A percentile compares a stretch with the other conserved stretches of the same genome.
Evolutionary conservation across 2,888 invertebrate species (phyloP).

Genomic region (Muschampia plurimacula): DNA sequence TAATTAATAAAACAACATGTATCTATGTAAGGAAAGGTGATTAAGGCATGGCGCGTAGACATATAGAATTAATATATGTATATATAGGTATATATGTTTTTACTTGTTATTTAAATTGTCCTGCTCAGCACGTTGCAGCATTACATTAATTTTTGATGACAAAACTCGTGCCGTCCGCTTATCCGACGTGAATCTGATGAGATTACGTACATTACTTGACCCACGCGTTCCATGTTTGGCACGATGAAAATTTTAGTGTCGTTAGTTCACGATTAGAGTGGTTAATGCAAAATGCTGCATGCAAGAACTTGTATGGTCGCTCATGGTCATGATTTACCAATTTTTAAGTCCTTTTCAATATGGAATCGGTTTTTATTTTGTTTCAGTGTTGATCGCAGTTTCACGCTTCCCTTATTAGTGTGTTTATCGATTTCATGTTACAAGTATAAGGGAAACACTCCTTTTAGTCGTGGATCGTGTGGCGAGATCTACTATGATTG

Average conservation of each 20-base stretch:
- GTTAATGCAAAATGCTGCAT: constrained; percentile 8
- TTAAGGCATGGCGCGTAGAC: too few species aligned
- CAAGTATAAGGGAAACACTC: constrained; percentile 23
- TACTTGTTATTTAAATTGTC: background rate
- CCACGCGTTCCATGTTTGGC: constrained; percentile 18
- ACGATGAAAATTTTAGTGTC: constrained; percentile 26
- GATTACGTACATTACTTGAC: constrained; percentile 27
- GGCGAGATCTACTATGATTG: constrained; percentile 30
- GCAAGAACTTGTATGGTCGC: constrained; percentile 13
- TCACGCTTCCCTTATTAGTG: constrained; percentile 33
- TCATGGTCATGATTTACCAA: constrained; percentile 30
- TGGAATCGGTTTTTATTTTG: constrained; percentile 13
- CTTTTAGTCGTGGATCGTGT: constrained; percentile 22
- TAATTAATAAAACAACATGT: too few species aligned
- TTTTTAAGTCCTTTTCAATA: background rate
- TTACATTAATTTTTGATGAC: constrained; percentile 21
- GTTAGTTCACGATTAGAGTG: constrained; percentile 24
- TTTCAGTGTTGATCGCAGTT: constrained; percentile 13
- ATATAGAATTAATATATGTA: too few species aligned
- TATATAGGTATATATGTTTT: too few species aligned
- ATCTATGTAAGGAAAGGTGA: too few species aligned
- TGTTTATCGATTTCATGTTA: constrained; percentile 28
- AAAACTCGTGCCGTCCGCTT: constrained; percentile 18
- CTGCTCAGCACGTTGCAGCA: background rate
- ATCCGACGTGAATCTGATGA: constrained; percentile 24